Conservation (phyloP, 2,113 vertebrate species). For the Paracanthobrama guichenoti region DNA sequence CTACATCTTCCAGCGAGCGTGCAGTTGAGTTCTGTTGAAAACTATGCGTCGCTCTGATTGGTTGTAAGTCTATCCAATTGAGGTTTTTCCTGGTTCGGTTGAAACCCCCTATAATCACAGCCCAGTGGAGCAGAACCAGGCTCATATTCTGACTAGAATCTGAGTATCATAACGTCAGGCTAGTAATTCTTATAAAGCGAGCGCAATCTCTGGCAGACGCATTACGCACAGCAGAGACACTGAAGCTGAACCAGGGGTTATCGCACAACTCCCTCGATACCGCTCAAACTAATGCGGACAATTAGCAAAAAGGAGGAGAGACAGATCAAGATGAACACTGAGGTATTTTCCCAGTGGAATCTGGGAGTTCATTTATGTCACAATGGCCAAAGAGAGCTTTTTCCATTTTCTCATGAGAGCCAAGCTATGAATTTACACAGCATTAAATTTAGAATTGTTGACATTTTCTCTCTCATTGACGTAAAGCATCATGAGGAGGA, state of each 20-base stretch:
- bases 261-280: not conserved
- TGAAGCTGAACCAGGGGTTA: constrained; percentile 3
- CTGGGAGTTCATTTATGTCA: not conserved
- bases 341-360: constrained; percentile 10
- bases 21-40: no score
- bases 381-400: not conserved
- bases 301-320: not conserved
- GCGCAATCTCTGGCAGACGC: no score
- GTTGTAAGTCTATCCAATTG: no score
- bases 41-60: no score
- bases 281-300: not conserved
- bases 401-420: constrained; percentile 30
- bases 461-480: constrained; percentile 21
- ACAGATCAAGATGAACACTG: not conserved
- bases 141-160: no score
- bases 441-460: constrained; percentile 33
- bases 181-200: no score
- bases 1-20: no score
- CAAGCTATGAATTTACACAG: constrained; percentile 12
- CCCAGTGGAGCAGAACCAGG: no score
- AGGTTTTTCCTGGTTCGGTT: no score
- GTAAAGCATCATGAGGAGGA: constrained; percentile 16
- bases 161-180: no score
- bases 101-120: no score
- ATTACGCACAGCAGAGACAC: no score